Conservation (phyloP, 2,113 vertebrate genomes). For the Ia io region DNA sequence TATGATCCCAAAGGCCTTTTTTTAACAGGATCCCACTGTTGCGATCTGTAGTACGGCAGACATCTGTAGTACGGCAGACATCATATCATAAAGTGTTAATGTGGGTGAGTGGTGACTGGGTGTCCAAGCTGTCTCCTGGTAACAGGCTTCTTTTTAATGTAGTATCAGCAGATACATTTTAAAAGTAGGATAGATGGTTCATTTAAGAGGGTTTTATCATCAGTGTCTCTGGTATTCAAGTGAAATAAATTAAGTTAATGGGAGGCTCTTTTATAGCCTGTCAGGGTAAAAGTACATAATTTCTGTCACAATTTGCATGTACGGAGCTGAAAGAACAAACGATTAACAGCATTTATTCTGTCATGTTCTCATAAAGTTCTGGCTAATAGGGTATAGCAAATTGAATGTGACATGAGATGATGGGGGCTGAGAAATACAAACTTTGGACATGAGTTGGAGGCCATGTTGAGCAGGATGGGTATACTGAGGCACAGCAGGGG, state of each 20-base stretch:
- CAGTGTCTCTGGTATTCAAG: slow-evolving; percentile 68
- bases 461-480: neutral
- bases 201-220: slow-evolving; percentile 71
- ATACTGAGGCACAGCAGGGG: neutral
- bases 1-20: neutral
- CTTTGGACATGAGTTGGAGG: neutral
- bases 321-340: slow-evolving; percentile 72
- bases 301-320: slow-evolving; percentile 76
- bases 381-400: slow-evolving; percentile 37
- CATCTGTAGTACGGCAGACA: neutral
- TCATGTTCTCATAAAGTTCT: slow-evolving; percentile 53
- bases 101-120: neutral
- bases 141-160: slow-evolving; percentile 40
- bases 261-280: slow-evolving; percentile 74
- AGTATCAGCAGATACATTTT: slow-evolving; percentile 40
- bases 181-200: slow-evolving; percentile 51
- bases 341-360: slow-evolving; percentile 62
- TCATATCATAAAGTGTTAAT: neutral
- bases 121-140: slow-evolving; percentile 26
- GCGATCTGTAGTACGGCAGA: neutral
- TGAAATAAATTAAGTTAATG: slow-evolving; percentile 76
- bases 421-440: neutral
- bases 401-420: neutral
- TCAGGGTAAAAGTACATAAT: slow-evolving; percentile 72
- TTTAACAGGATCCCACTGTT: neutral